These are phyloP conservation scores for Steinernema carpocapsae DNA, from an alignment of 2,888 invertebrate species.

Conservation along the genomic window DNA sequence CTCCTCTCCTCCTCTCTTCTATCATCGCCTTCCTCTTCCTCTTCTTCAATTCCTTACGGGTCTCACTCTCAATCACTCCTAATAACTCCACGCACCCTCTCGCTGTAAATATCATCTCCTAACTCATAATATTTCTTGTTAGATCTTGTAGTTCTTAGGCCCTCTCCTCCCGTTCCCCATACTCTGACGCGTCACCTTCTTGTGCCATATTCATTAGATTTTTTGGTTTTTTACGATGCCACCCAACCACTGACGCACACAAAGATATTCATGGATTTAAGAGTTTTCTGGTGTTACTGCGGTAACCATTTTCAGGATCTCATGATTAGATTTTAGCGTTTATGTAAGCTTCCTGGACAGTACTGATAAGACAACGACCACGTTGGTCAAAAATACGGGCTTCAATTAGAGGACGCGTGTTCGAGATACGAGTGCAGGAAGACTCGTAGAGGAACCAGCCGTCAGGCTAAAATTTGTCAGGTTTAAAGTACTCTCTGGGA, in stretches of 20 bases:
- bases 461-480: not conserved
- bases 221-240: not conserved
- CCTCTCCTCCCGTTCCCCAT: not conserved
- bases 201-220: slow-evolving; percentile 27
- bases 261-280: slow-evolving; percentile 19
- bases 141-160: not conserved
- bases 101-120: slow-evolving; percentile 15
- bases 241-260: slow-evolving; percentile 12
- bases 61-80: slow-evolving; percentile 31
- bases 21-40: slow-evolving; percentile 19
- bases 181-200: slow-evolving; percentile 21
- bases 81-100: slow-evolving; percentile 2
- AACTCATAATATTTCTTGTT: not conserved
- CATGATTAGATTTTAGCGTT: not conserved
- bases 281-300: slow-evolving; percentile 2
- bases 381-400: not conserved
- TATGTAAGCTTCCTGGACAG: slow-evolving; percentile 10
- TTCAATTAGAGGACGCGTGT: slow-evolving; percentile 9
- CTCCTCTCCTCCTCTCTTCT: slow-evolving; percentile 5
- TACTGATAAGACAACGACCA: not conserved
- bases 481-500: not conserved
- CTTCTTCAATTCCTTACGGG: slow-evolving; percentile 27
- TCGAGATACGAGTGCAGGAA: slow-evolving; percentile 4
- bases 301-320: slow-evolving; percentile 28
- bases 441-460: slow-evolving; percentile 30